Evolutionary conservation across 2,888 invertebrate genomes (phyloP), one percentile per base, ranked within the genome.

Genomic region (Amphimallon solstitiale): DNA sequence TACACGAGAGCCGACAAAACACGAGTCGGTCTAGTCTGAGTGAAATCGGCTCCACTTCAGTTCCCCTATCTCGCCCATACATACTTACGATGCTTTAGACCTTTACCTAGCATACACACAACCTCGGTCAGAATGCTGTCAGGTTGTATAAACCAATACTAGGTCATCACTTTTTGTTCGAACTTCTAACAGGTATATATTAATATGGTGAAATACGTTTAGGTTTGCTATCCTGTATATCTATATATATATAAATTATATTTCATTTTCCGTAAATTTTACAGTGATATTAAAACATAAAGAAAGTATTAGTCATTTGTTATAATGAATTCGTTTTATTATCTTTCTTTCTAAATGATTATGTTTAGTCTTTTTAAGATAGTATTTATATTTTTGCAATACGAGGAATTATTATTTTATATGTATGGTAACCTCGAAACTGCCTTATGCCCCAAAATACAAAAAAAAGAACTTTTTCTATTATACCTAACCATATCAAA

Each of bases 401-500:
- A 21, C 29, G 29, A 29, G 29, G 29, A 29, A 7, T 29, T 29
- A 29, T 29, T 17, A 35, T 48, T 46, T 40, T 7, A 34, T 51
- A 49, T 29, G 29, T 62, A 29, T 51, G 49, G 49, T 62, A 15
- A 51, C 35, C 40, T 62, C 46, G 69, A 66, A 69, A 73, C 71
- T 71, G 71, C 72, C 73, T 72, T 72, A 73, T 61, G 68, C 70
- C 72, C 68, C 59, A 68, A 43, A 45, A 49, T 19, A 54, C 38
- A 45, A 43, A 49, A 63, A 54, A 43, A 49, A 63, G 48, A 63
- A 70, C 65, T 19, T 37, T 23, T 64, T 56, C 64, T 56, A 48
- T 63, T 63, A 71, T 72, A 72, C 71, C 69, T 72, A 73, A 74
- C 73, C 74, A 74, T 74, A 74, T 74, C 74, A 74, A 72, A 49